Base-by-base conservation (phyloP, 2,797 vertebrate genomes). In the Rhincodon typus region DNA sequence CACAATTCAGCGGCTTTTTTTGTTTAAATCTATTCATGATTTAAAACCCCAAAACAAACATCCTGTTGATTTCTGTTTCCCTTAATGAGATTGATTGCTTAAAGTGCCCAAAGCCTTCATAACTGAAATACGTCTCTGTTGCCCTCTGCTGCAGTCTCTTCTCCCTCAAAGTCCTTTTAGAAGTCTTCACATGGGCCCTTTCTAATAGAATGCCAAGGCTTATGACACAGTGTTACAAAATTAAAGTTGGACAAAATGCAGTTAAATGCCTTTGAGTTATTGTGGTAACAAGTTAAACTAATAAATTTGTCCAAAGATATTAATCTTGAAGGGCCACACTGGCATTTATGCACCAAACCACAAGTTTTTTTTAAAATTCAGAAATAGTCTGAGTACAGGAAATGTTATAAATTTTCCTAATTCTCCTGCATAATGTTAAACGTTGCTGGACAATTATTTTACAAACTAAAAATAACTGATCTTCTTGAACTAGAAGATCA, bases 181-280 rank as follows among this genome's bases (percentile, higher is more conserved):
- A 46, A 21, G 42, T 84, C 21, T 84, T 84, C 82, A 84, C 46
- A 1, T 46, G 42, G 1, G 57, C 82, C 82, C 5, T 23, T 84
- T 46, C 46, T 25, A 84, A 46, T 23, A 42, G 82, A 84, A 46
- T 84, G 82, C 82, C 82, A 84, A 42, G 79, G 38, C 17, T 42
- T 21, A 84, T 84, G 82, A 46, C 38, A 46, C 19, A 46, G 42
- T 25, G 19, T 84, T 46, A 84, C 38, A 46, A 46, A 46, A 84
- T 84, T 42, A 84, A 84, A 84, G 82, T 46, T 25, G 82, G 1
- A 84, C 25, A 23, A 84, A 84, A 25, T 84, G 82, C 42, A 84
- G 23, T 84, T 84, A 84, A 84, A 84, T 84, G 79, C 19, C 82
- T 46, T 84, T 46, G 82, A 46, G 82, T 84, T 84, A 84, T 84